Evolutionary conservation across 2,113 vertebrate species (phyloP), one percentile per base, ranked within the genome.

Genomic region (Vireo altiloquus): DNA sequence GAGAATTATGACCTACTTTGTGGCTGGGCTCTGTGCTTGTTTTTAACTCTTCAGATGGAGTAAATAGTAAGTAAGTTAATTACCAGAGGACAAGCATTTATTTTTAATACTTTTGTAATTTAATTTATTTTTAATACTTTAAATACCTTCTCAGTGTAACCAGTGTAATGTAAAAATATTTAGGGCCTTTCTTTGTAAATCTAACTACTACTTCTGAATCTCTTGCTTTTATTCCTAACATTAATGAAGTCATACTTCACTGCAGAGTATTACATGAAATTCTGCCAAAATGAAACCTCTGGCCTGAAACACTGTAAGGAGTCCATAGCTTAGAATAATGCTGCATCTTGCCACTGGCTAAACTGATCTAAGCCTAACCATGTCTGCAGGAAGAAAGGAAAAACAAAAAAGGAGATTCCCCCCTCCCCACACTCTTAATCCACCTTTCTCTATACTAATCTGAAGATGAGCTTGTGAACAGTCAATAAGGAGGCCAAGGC

Each of bases 371-470:
- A 94, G 11, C 2, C 0, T 93, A 96, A 94, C 42, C 33, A 17
- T 49, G 52, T 84, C 70, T 95, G 76, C 44, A 77, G 91, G 76
- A 69, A 81, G 57, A 94, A 93, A 94, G 85, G 33, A 65, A 56
- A 86, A 91, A 28, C 11, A 31, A 35, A 46, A 86, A 92, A 81
- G 64, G 76, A 30, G 16, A 52, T 31, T n/a, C 3, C 16, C 15
- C 15, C 2, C 31, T 74, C 10, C 59, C 79, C 14, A 15, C 7
- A 12, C 50, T 69, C 74, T 65, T 87, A 92, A 94, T 96, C 94
- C 71, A 89, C 86, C 66, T 95, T 74, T 94, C 91, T 91, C 90
- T 86, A 7, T 87, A 78, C 83, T 97, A 95, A 95, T 88, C 87
- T 84, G 90, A 86, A 84, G 71, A 93, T 69, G 49, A 76, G 40